Percentiles rank a stretch among this genome's conserved stretches.
Evolutionary conservation across 2,113 vertebrate species (phyloP).

Genomic region (Corythoichthys haematopterus): DNA sequence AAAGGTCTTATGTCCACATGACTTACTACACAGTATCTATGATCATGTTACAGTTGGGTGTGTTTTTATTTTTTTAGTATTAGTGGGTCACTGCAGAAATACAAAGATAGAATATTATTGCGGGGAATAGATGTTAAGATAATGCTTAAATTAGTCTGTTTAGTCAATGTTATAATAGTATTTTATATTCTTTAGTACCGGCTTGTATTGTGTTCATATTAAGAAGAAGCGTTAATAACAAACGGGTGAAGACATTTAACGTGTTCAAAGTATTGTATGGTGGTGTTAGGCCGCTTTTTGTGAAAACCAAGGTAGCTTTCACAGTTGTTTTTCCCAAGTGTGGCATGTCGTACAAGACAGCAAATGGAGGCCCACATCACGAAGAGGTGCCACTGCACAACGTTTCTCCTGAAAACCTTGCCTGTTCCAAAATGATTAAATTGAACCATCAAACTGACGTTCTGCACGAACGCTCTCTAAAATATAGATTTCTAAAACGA

Average conservation of each 20-base stretch:
- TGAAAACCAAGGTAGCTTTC: conserved; percentile 11
- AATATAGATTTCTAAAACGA: not conserved
- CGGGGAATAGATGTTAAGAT: not conserved
- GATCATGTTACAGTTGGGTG: not conserved
- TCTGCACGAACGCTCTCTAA: no score
- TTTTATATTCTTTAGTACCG: not conserved
- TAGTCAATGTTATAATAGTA: not conserved
- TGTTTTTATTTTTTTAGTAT: not conserved
- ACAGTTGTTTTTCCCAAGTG: conserved; percentile 34
- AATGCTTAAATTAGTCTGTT: not conserved
- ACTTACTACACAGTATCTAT: not conserved
- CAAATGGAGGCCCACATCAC: conserved; percentile 58
- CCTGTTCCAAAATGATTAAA: not conserved
- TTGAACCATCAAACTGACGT: not conserved
- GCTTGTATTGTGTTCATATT: not conserved
- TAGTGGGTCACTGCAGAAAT: not conserved
- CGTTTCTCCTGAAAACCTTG: not conserved
- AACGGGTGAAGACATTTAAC: not conserved
- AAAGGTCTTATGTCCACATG: not conserved
- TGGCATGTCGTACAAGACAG: conserved; percentile 24
- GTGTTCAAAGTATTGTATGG: not conserved
- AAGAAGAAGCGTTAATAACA: not conserved
- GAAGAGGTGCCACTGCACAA: not conserved
- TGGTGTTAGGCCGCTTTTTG: not conserved
- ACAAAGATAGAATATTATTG: not conserved